A percentile compares a stretch with the other conserved stretches of the same genome.
These are phyloP conservation scores for Megaleporinus macrocephalus DNA, from an alignment of 2,113 vertebrate genomes.

Conservation along the genomic window DNA sequence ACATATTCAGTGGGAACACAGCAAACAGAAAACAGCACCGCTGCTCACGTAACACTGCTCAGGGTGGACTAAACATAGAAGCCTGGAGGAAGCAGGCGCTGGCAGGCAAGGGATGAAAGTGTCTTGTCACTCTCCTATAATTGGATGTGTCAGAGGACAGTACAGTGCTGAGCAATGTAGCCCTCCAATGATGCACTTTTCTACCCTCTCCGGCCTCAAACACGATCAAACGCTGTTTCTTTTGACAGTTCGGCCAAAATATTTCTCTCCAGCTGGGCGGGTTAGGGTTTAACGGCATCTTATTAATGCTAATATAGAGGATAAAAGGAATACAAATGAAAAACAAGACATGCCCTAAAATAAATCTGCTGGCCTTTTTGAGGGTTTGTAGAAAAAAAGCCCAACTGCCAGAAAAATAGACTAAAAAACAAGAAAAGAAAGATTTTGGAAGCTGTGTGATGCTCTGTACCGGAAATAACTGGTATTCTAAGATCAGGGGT, in stretches of 20 bases:
- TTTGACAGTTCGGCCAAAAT: not conserved
- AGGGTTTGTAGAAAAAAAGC: too few relatives aligned
- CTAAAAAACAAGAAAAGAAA: not conserved
- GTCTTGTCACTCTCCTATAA: constrained; percentile 59
- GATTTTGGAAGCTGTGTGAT: not conserved
- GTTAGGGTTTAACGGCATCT: not conserved
- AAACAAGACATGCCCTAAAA: too few relatives aligned
- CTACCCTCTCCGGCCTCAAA: not conserved
- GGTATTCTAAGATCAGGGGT: too few relatives aligned
- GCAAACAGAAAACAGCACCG: not conserved
- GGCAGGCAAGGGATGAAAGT: constrained; percentile 43
- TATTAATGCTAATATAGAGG: not conserved
- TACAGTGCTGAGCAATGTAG: constrained; percentile 32
- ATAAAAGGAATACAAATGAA: too few relatives aligned
- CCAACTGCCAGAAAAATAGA: not conserved
- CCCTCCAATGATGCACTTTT: not conserved
- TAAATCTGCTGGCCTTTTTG: too few relatives aligned
- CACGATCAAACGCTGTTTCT: not conserved
- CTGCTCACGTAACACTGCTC: constrained; percentile 35
- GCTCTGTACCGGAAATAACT: too few relatives aligned
- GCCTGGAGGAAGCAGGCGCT: constrained; percentile 49
- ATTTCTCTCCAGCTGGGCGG: not conserved
- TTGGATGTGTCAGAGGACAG: constrained; percentile 59
- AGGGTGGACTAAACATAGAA: constrained; percentile 53
- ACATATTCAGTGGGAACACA: not conserved